Evolutionary conservation across 2,113 vertebrate species (phyloP), one percentile per base, ranked within the genome.

Genomic region (Trochalopteron elliotii): DNA sequence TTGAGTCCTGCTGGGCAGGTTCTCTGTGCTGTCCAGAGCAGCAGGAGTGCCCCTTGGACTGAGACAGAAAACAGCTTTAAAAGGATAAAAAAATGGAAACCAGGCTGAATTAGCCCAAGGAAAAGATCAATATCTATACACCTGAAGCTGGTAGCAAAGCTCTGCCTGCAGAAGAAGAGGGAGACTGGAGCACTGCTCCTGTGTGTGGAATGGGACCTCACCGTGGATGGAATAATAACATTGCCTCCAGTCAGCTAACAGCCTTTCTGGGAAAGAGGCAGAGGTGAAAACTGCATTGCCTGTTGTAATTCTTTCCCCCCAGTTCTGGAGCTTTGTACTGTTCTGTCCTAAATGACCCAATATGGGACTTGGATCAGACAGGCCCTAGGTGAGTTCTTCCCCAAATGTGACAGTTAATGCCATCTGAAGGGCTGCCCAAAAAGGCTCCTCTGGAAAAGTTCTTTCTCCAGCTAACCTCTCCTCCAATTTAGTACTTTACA

Each of bases 401-500:
- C 50, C 0, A 0, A 8, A 18, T 42, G 44, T 72, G 67, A 72
- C 70, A 49, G 37, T 2, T 65, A 82, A 91, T 61, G 85, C 37
- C 75, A 24, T 53, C 37, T 76, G 61, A 97, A 95, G 63, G 47
- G 67, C 94, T 94, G 55, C 59, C 71, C 86, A 45, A 39, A 90
- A 79, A 63, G 17, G 47, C 35, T 37, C 23, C 55, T 88, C 65
- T 88, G 82, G 64, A 65, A 85, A 96, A 90, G 86, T 86, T 83
- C 90, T 92, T 88, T 85, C 76, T 63, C 33, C 63, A 31, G 59
- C 85, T 81, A 80, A 83, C 83, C 71, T 92, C 87, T 85, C 79
- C 75, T 91, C 89, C 87, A 87, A 63, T 89, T 93, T 71, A 87
- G 83, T 63, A 19, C 86, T 94, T 90, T 55, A 74, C 80, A 83